Percentiles rank a stretch among this genome's conserved stretches.
Conservation (phyloP, 2,113 vertebrate species). For the Aramus guarauna region DNA sequence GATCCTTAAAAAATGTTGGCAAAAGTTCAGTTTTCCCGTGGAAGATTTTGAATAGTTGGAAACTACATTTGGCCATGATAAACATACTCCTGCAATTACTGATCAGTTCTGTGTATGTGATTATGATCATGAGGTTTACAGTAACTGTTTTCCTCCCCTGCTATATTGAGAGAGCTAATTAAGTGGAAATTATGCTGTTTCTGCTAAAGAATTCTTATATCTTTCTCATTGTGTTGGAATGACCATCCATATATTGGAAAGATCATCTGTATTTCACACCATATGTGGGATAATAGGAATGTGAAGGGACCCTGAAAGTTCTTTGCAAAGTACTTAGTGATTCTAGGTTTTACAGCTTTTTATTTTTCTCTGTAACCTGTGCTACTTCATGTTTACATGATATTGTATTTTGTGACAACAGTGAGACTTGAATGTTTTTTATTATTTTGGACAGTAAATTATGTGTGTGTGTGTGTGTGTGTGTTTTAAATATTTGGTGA, state of each 20-base stretch:
- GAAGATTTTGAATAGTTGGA: background rate
- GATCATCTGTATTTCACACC: background rate
- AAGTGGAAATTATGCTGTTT: background rate
- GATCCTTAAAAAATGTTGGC: background rate
- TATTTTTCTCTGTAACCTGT: background rate
- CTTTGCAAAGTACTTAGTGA: background rate
- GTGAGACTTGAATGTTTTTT: background rate
- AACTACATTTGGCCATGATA: background rate
- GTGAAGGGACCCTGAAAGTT: background rate
- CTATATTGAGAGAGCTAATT: background rate
- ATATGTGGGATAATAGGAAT: background rate
- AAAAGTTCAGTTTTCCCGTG: background rate
- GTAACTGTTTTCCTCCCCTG: background rate
- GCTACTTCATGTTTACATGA: background rate
- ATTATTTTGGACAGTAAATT: background rate
- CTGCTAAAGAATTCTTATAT: background rate
- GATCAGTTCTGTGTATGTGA: background rate
- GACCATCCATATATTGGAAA: background rate
- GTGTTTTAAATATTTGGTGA: background rate
- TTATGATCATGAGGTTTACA: too few relatives aligned
- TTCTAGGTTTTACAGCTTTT: background rate
- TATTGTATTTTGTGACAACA: background rate
- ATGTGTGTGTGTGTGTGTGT: background rate
- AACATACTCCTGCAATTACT: background rate
- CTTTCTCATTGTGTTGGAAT: background rate